phyloP scores from a whole-genome alignment of 2,797 vertebrate genomes.

The Acomys russatus region DNA sequence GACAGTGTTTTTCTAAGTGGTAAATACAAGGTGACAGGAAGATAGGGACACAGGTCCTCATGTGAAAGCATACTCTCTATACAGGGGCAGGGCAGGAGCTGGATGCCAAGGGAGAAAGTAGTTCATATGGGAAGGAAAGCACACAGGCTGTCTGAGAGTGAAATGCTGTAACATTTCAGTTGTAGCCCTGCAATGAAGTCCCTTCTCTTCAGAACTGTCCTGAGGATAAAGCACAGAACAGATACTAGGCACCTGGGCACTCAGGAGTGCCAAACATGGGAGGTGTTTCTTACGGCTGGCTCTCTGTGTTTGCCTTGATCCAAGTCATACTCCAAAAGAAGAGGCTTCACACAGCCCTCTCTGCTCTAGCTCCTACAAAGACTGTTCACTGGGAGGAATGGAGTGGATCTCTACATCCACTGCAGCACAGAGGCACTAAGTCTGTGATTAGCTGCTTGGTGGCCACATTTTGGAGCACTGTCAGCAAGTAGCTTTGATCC shows the following conservation, averaged over 20 bases:
- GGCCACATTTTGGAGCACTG: neutral
- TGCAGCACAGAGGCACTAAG: neutral
- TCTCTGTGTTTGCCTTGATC: neutral
- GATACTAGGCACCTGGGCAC: neutral
- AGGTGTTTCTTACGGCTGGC: neutral
- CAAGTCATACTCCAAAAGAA: neutral
- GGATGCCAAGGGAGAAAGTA: slow-evolving; percentile 4
- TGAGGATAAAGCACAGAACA: neutral
- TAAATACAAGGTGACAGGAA: neutral
- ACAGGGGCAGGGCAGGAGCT: neutral
- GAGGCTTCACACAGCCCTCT: neutral
- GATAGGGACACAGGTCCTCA: neutral
- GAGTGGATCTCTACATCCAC: neutral
- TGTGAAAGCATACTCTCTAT: slow-evolving; percentile 13
- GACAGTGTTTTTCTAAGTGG: slow-evolving; percentile 23
- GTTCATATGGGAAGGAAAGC: neutral
- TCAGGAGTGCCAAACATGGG: neutral
- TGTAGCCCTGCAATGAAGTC: neutral
- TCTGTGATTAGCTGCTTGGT: neutral
- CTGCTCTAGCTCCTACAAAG: neutral
- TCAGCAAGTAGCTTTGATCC: neutral
- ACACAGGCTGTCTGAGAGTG: neutral
- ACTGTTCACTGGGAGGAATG: neutral
- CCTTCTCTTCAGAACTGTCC: neutral
- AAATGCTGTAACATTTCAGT: neutral